Base-by-base conservation (phyloP, 1,140 invertebrate genomes). In the Oreohelix idahoensis region DNA sequence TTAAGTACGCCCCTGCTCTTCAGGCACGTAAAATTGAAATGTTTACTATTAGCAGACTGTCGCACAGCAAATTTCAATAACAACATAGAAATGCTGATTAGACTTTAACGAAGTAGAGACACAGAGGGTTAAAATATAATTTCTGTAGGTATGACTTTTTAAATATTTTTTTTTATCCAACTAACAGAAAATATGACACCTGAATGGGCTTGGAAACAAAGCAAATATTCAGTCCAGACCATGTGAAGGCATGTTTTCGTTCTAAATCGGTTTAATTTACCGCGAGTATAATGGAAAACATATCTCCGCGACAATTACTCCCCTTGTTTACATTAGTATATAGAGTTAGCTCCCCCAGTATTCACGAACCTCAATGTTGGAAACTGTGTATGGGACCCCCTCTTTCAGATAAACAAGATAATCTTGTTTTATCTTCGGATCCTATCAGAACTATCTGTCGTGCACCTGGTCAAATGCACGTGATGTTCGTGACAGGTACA, bases 381-480 rank as follows among this genome's bases (percentile, higher is more conserved):
- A 66, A 66, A 66, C 17, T 11, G 63, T 66, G 63, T 66, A 66
- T n/a, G n/a, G 63, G 29, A 13, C 35, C 1, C 71, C 71, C 71
- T 38, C 2, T 39, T n/a, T 73, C 36, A 77, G 36, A 77, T 77
- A 77, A 77, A 53, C 74, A 76, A n/a, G 32, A 29, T 36, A 77
- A 51, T 77, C 49, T 53, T 77, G 49, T 66, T 66, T 58, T 63
- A 63, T 45, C 53, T 63, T 15, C 38, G 53, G 77, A 63, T 79
- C 58, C 49, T 36, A 63, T 66, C 32, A 1, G 51, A n/a, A n/a
- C 53, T 79, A 38, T 66, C 29, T 66, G 11, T 36, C 45, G 17
- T 75, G 73, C 74, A 76, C 74, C 74, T 53, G 42, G 38, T 53
- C 36, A 76, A 76, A n/a, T 76, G 29, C 17, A 29, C 36, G 45